Conservation (phyloP, 37 sponge, comb jelly and placozoan species). For the Haliclona indistincta region DNA sequence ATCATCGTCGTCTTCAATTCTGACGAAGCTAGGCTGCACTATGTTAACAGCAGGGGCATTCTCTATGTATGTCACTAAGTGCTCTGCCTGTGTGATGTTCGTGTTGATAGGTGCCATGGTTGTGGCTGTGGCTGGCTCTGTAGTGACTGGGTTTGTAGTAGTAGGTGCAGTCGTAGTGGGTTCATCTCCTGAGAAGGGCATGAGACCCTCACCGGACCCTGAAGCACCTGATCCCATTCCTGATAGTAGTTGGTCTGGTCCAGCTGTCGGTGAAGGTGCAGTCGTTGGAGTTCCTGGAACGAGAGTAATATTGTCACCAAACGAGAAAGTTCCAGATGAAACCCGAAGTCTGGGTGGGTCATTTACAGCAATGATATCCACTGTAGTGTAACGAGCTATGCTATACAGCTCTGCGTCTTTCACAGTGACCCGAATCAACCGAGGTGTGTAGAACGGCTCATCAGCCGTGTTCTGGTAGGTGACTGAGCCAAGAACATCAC, state of each 20-base stretch:
- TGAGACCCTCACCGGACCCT: slow-evolving; percentile 27
- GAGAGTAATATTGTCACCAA: background rate
- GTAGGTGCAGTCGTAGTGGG: background rate
- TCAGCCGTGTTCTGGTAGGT: slow-evolving; percentile 71
- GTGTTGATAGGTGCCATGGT: slow-evolving; percentile 8
- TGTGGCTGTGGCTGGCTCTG: background rate
- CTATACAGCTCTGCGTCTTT: slow-evolving; percentile 76
- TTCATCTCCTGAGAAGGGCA: background rate
- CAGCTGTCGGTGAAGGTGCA: background rate
- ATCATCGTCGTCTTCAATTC: slow-evolving; percentile 81
- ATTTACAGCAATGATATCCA: slow-evolving; percentile 69
- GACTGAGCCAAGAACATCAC: slow-evolving; percentile 29
- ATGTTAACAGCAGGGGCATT: slow-evolving; percentile 53
- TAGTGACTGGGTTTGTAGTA: background rate
- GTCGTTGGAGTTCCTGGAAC: background rate
- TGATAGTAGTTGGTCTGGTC: background rate
- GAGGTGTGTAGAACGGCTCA: slow-evolving; percentile 46
- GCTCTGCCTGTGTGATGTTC: slow-evolving; percentile 1
- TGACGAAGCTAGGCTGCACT: slow-evolving; percentile 29
- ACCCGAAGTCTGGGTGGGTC: slow-evolving; percentile 70
- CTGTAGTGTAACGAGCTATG: slow-evolving; percentile 23
- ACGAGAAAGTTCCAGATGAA: background rate
- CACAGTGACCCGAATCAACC: slow-evolving; percentile 61
- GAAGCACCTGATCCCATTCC: slow-evolving; percentile 33
- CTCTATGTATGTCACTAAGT: slow-evolving; percentile 38